These are phyloP conservation scores for Drosophila imparisetae DNA, from an alignment of 2,888 invertebrate genomes.

Conservation along the genomic window DNA sequence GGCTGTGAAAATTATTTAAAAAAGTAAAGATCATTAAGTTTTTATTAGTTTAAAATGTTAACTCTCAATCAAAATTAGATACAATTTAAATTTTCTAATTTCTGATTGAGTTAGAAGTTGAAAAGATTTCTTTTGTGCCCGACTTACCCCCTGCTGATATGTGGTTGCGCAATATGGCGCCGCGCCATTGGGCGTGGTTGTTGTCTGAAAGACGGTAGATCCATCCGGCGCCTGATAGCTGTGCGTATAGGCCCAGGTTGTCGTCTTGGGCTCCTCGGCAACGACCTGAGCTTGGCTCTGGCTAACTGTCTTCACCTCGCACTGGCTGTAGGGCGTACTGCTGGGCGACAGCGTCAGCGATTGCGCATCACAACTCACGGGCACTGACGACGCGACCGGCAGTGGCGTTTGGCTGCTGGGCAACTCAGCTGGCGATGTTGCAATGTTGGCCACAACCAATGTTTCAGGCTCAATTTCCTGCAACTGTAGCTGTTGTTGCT, in stretches of 20 bases:
- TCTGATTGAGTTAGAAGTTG: not conserved
- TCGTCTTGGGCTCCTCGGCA: slow-evolving; percentile 74
- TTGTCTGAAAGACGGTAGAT: slow-evolving; percentile 83
- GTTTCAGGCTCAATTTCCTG: slow-evolving; percentile 38
- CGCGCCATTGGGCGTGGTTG: slow-evolving; percentile 78
- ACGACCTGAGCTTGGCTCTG: slow-evolving; percentile 59
- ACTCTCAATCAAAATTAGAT: not conserved
- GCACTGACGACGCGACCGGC: slow-evolving; percentile 42
- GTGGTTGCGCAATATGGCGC: slow-evolving; percentile 83
- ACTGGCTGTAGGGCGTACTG: slow-evolving; percentile 82
- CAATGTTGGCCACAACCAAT: slow-evolving; percentile 27
- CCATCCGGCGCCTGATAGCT: slow-evolving; percentile 84
- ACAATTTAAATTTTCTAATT: not conserved
- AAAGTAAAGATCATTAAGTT: not conserved
- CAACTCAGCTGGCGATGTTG: slow-evolving; percentile 39
- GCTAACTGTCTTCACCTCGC: slow-evolving; percentile 63
- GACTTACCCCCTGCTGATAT: slow-evolving; percentile 85
- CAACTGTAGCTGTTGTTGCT: slow-evolving; percentile 12
- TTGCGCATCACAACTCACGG: slow-evolving; percentile 74
- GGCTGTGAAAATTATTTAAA: slow-evolving; percentile 63
- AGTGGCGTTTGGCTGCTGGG: slow-evolving; percentile 70
- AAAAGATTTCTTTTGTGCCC: not conserved
- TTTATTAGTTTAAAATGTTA: not conserved
- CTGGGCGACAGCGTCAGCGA: slow-evolving; percentile 82
- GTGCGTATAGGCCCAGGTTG: slow-evolving; percentile 83